Evolutionary conservation across 2,888 invertebrate species (phyloP), one percentile per base, ranked within the genome.

Genomic region (Crematogaster levior): DNA sequence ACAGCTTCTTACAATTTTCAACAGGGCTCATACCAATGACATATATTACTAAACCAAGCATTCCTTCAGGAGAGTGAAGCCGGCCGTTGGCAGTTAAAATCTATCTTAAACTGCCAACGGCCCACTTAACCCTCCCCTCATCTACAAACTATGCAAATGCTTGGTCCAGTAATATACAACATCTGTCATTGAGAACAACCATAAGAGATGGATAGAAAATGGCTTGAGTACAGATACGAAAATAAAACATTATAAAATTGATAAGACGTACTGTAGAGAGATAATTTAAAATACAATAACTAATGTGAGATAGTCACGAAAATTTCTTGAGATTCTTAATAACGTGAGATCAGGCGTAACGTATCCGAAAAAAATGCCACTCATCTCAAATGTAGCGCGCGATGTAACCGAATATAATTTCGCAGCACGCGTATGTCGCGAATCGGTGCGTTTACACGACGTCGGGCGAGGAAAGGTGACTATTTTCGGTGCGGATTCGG

Each of bases 401-500:
- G n/a, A 27, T 75, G 73, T 61, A 73, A 75, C 74, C 51, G 37
- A 37, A 65, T 40, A 60, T 75, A 75, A 63, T 75, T 27, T n/a
- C 34, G 37, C 30, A 12, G 51, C 27, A 10, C 56, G 43, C 12
- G 48, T 6, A 56, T 12, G 66, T 18, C 60, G 72, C 61, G 73
- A 46, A 40, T 75, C 53, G 51, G 15, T n/a, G 53, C 75, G 40
- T 75, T 75, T 65, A 65, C 66, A 40, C 66, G 75, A 53, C 15
- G 40, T 40, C 40, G 66, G 66, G n/a, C 27, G 53, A 56, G 70
- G n/a, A 79, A 30, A 77, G 34, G 21, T 21, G 56, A 34, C 37
- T 70, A 79, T 56, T 68, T 79, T 79, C 68, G 53, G 63, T 53
- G 53, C n/a, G 65, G 24, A 74, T 77, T 77, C 43, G 53, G 18